Evolutionary conservation across 2,888 invertebrate species (phyloP).

Genomic region (Drosophila phalerata): DNA sequence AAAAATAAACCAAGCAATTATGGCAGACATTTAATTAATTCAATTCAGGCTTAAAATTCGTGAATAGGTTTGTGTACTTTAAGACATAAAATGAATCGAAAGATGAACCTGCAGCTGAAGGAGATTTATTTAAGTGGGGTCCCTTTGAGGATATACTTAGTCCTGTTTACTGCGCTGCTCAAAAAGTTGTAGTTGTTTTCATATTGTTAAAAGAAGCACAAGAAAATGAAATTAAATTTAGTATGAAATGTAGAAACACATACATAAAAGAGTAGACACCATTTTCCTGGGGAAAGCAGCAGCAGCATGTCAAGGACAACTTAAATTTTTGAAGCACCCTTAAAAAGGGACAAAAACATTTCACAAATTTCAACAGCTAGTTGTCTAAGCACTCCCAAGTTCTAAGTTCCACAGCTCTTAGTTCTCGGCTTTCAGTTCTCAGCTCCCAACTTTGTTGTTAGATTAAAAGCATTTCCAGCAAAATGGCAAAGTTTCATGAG

Average conservation of each 20-base stretch:
- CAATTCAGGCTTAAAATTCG: slow-evolving; percentile 13
- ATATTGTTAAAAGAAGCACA: slow-evolving; percentile 26
- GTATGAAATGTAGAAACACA: slow-evolving; percentile 26
- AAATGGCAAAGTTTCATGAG: slow-evolving; percentile 61
- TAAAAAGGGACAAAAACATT: slow-evolving; percentile 40
- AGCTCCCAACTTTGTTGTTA: slow-evolving; percentile 64
- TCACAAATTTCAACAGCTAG: slow-evolving; percentile 47
- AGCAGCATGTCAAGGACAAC: slow-evolving; percentile 68
- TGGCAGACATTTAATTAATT: slow-evolving; percentile 39
- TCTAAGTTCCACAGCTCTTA: slow-evolving; percentile 17
- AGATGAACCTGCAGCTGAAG: slow-evolving; percentile 1
- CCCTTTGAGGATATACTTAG: slow-evolving; percentile 12
- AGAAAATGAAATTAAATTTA: slow-evolving; percentile 62
- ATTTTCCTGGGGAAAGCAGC: slow-evolving; percentile 15
- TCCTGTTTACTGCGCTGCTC: neutral
- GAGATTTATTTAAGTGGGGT: slow-evolving; percentile 5
- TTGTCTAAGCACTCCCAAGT: slow-evolving; percentile 40
- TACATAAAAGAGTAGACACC: slow-evolving; percentile 10
- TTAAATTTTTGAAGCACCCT: slow-evolving; percentile 59
- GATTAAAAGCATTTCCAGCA: slow-evolving; percentile 72
- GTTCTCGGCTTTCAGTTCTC: slow-evolving; percentile 14
- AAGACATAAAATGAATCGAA: slow-evolving; percentile 16
- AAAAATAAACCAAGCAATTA: slow-evolving; percentile 17
- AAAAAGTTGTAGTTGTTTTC: slow-evolving; percentile 31
- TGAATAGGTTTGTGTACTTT: slow-evolving; percentile 5